These are phyloP conservation scores for Salmo trutta DNA, from an alignment of 2,797 vertebrate genomes.

Conservation along the genomic window DNA sequence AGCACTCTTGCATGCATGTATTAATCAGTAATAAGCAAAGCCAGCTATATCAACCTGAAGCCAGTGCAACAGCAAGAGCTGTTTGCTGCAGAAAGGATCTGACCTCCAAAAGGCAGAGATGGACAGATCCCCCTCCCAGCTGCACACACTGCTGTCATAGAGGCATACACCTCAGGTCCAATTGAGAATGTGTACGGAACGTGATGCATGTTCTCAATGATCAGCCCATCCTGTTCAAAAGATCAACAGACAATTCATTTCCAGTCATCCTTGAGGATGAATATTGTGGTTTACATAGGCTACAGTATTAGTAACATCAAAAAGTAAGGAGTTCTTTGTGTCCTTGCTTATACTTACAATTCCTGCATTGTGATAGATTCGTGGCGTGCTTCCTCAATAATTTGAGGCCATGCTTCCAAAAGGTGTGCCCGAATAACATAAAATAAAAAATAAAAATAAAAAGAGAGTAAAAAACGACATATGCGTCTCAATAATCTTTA, in stretches of 20 bases:
- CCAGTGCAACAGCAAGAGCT: conserved; percentile 82
- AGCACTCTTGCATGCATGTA: not conserved
- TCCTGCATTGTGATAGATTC: conserved; percentile 81
- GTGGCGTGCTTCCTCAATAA: conserved; percentile 78
- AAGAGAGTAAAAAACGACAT: not conserved
- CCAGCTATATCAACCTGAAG: conserved; percentile 76
- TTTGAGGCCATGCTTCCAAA: conserved; percentile 72
- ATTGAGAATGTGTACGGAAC: conserved; percentile 76
- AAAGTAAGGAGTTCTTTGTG: not conserved
- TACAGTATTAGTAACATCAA: too few relatives aligned
- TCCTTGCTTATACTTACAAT: conserved; percentile 73
- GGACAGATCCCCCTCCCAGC: conserved; percentile 76
- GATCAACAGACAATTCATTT: not conserved
- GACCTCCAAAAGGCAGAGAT: conserved; percentile 75
- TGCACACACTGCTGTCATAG: conserved; percentile 77
- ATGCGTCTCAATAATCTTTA: conserved; percentile 43
- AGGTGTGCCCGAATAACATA: conserved; percentile 74
- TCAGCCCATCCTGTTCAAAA: conserved; percentile 78
- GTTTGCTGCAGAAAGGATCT: conserved; percentile 85
- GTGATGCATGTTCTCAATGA: conserved; percentile 92
- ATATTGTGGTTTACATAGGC: not conserved
- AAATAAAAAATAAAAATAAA: not conserved
- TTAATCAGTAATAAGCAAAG: not conserved
- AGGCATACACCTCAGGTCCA: conserved; percentile 82
- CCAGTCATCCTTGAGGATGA: not conserved